Evolutionary conservation across 2,888 invertebrate species (phyloP).

Genomic region (Calliphora vomitoria): DNA sequence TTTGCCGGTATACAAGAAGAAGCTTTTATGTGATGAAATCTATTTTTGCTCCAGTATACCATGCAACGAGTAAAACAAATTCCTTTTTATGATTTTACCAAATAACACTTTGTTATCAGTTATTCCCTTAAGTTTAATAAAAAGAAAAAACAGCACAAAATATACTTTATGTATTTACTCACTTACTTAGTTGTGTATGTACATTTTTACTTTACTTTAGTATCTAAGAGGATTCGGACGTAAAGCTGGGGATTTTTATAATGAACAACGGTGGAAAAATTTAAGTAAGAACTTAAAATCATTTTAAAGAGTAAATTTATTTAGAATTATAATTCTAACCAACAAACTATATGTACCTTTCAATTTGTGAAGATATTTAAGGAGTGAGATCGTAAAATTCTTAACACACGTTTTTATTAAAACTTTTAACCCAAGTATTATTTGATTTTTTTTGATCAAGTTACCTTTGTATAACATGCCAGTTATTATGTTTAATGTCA

Average conservation of each 20-base stretch:
- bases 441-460: no score
- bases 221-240: background rate
- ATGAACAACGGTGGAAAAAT: background rate
- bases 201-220: background rate
- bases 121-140: constrained; percentile 66
- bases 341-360: no score
- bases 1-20: constrained; percentile 21
- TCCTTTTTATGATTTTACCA: constrained; percentile 22
- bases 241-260: background rate
- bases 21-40: constrained; percentile 13
- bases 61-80: background rate
- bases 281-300: background rate
- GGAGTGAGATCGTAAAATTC: no score
- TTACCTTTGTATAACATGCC: no score
- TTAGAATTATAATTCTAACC: background rate
- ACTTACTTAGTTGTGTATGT: background rate
- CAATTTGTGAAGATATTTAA: no score
- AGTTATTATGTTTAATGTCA: no score
- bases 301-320: background rate
- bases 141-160: constrained; percentile 27
- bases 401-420: no score
- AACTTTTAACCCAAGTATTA: no score
- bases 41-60: constrained; percentile 14
- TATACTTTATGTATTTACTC: constrained; percentile 19
- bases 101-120: constrained; percentile 57